These are phyloP conservation scores for Zoroaster sp. DNA, from an alignment of 53 echinoderm and acorn worm genomes.

Conservation along the genomic window DNA sequence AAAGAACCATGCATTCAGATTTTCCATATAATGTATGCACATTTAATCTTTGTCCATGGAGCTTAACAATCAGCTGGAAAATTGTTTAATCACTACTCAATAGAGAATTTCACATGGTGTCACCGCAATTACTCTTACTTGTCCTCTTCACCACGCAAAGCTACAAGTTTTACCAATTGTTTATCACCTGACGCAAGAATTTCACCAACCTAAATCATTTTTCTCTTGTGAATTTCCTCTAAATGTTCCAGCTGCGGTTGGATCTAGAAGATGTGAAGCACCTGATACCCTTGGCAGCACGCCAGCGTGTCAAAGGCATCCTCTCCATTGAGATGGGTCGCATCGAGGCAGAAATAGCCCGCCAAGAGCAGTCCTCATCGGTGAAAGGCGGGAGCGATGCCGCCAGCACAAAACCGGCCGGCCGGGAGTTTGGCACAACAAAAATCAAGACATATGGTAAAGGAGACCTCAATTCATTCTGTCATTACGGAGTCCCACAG, in stretches of 20 bases:
- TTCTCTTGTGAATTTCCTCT: not conserved
- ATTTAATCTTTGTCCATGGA: too few species aligned
- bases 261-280: slow-evolving; percentile 81
- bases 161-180: too few species aligned
- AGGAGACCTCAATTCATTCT: not conserved
- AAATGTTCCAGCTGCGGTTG: slow-evolving; percentile 63
- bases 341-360: slow-evolving; percentile 62
- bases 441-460: slow-evolving; percentile 40
- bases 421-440: not conserved
- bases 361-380: not conserved
- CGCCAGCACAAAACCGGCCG: not conserved
- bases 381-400: not conserved
- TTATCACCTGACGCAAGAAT: too few species aligned
- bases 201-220: not conserved
- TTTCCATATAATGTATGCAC: too few species aligned
- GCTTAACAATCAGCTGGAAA: too few species aligned
- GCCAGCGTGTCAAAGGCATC: slow-evolving; percentile 65
- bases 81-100: too few species aligned
- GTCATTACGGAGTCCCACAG: too few species aligned
- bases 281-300: slow-evolving; percentile 66
- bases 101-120: too few species aligned
- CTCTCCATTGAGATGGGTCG: slow-evolving; percentile 67
- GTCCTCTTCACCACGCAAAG: too few species aligned
- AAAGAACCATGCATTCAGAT: too few species aligned
- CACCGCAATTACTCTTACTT: too few species aligned